Conservation (phyloP, 2,888 invertebrate genomes). For the Prosopocoilus inquinatus region DNA sequence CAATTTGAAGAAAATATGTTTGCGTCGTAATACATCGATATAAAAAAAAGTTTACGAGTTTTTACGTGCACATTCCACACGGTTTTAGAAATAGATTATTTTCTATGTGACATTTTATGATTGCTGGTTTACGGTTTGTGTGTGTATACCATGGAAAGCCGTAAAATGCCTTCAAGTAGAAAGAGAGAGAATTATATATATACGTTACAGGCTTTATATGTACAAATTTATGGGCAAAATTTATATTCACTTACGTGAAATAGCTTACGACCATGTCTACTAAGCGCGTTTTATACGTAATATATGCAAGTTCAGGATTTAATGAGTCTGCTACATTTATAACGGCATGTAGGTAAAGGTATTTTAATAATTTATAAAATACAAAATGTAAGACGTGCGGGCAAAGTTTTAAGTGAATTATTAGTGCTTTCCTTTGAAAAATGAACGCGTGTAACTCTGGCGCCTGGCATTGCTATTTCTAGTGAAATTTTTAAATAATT, state of each 20-base stretch:
- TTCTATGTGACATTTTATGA: slow-evolving; percentile 1
- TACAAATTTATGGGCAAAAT: slow-evolving; percentile 27
- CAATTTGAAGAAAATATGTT: too few species aligned
- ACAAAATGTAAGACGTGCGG: too few species aligned
- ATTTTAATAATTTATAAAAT: too few species aligned
- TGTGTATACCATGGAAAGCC: background rate
- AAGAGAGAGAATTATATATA: background rate
- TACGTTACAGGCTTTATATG: slow-evolving; percentile 27
- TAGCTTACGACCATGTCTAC: slow-evolving; percentile 18
- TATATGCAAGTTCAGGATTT: slow-evolving; percentile 1
- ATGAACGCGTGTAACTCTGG: too few species aligned
- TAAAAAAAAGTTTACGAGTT: too few species aligned
- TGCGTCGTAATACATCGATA: too few species aligned
- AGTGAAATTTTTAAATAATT: too few species aligned
- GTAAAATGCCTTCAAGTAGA: background rate
- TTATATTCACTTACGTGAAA: slow-evolving; percentile 29
- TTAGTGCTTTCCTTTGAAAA: too few species aligned
- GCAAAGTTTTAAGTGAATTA: too few species aligned
- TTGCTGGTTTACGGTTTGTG: background rate
- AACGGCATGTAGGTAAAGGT: background rate
- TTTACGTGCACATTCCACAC: background rate
- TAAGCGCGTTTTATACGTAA: slow-evolving; percentile 12
- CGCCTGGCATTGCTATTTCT: too few species aligned
- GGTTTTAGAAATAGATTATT: background rate
- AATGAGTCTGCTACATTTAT: slow-evolving; percentile 3